These are phyloP conservation scores for Cephus runcator DNA, from an alignment of 2,888 invertebrate species.

Conservation along the genomic window DNA sequence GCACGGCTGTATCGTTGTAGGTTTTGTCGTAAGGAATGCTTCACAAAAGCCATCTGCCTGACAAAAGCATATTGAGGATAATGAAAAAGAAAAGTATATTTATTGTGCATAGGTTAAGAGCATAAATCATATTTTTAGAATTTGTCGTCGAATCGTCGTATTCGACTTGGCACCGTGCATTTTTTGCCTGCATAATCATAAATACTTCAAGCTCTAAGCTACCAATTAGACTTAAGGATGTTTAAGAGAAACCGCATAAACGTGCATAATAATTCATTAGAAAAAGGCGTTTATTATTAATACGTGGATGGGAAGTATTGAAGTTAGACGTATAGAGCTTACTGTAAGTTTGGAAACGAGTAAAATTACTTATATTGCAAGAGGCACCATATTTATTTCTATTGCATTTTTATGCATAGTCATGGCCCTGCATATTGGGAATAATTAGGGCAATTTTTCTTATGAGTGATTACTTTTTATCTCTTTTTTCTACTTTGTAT, in stretches of 20 bases:
- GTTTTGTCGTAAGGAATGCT: background rate
- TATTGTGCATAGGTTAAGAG: background rate
- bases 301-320: conserved; percentile 11
- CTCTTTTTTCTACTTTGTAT: background rate
- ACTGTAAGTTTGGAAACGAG: background rate
- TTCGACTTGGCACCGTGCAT: conserved; percentile 16
- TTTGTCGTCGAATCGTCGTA: background rate
- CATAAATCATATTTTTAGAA: conserved; percentile 1
- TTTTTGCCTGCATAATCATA: conserved; percentile 18
- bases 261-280: conserved; percentile 42
- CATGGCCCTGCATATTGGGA: background rate
- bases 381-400: background rate
- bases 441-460: background rate
- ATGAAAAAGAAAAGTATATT: background rate
- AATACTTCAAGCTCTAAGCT: conserved; percentile 2
- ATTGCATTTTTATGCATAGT: background rate
- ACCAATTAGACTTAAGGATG: conserved; percentile 18
- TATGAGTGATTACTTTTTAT: background rate
- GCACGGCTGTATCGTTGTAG: background rate
- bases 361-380: background rate
- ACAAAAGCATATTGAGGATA: background rate
- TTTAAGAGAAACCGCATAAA: conserved; percentile 26
- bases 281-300: background rate
- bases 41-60: background rate
- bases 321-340: background rate